Evolutionary conservation across 2,113 vertebrate genomes (phyloP).

Genomic region (Atherinomorus stipes): DNA sequence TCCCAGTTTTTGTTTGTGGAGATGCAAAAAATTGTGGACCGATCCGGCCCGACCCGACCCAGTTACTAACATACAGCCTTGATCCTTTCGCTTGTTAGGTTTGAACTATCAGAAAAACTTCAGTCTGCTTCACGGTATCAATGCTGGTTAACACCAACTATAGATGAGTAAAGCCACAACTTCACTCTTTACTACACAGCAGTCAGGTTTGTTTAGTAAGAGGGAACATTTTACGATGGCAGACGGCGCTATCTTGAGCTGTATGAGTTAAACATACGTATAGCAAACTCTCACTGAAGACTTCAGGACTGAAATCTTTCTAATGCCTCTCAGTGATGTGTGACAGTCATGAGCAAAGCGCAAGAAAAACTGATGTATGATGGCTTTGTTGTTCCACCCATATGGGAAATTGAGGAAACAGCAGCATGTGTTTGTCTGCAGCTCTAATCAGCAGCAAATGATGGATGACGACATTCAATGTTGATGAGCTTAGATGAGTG

Average conservation of each 20-base stretch:
- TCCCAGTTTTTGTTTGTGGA: too few species aligned
- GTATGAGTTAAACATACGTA: background rate
- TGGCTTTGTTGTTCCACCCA: slow-evolving; percentile 14
- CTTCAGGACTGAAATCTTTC: background rate
- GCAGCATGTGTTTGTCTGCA: background rate
- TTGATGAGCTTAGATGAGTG: background rate
- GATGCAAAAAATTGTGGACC: too few species aligned
- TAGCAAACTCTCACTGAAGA: background rate
- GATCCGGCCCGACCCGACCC: too few species aligned
- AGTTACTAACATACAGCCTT: too few species aligned
- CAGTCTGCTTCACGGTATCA: too few species aligned
- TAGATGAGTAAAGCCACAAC: too few species aligned
- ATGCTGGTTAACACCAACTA: too few species aligned
- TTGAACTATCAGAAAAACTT: too few species aligned
- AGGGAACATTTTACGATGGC: too few species aligned
- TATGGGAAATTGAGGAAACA: slow-evolving; percentile 19
- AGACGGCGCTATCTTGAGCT: background rate
- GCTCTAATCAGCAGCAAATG: slow-evolving; percentile 15
- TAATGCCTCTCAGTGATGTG: slow-evolving; percentile 1
- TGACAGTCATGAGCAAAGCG: background rate
- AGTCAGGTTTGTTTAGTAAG: too few species aligned
- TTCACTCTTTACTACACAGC: too few species aligned
- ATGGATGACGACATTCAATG: background rate
- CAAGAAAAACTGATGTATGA: background rate
- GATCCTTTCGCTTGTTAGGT: too few species aligned